Percentiles rank a stretch among this genome's conserved stretches.
These are phyloP conservation scores for Falco concolor DNA, from an alignment of 2,797 vertebrate species.

Conservation along the genomic window DNA sequence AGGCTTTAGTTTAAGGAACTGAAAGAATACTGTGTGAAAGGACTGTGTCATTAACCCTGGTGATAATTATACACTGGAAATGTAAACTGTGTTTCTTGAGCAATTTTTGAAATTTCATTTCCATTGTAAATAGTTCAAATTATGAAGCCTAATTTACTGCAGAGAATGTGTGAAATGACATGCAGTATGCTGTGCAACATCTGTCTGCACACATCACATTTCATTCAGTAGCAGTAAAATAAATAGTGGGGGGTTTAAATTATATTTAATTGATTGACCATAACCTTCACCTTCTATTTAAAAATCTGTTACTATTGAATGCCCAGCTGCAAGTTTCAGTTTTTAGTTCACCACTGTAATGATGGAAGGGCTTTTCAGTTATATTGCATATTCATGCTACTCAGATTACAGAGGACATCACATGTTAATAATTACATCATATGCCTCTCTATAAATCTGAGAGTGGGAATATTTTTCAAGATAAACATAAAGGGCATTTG, in stretches of 20 bases:
- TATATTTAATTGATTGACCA: not conserved
- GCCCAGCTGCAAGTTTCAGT: not conserved
- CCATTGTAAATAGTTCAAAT: constrained; percentile 29
- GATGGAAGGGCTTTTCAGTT: not conserved
- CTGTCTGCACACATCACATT: constrained; percentile 10
- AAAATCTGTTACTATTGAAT: not conserved
- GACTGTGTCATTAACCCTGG: not conserved
- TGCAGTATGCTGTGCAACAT: not conserved
- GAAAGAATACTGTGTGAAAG: not conserved
- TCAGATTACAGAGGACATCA: not conserved
- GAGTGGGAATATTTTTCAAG: not conserved
- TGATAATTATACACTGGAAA: constrained; percentile 14
- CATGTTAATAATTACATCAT: constrained; percentile 38
- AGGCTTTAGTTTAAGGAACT: constrained; percentile 21
- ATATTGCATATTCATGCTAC: not conserved
- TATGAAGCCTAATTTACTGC: constrained; percentile 19
- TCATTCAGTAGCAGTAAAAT: constrained; percentile 6
- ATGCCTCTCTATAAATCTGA: not conserved
- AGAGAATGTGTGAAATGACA: not conserved
- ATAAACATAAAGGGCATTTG: not conserved
- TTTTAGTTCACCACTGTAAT: not conserved
- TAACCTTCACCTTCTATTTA: not conserved
- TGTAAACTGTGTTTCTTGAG: constrained; percentile 49
- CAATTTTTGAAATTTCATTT: constrained; percentile 37
- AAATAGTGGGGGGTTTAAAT: not conserved